A percentile compares a stretch with the other conserved stretches of the same genome.
phyloP scores from a whole-genome alignment of 2,113 vertebrate genomes.

The Amphiprion ocellaris region DNA sequence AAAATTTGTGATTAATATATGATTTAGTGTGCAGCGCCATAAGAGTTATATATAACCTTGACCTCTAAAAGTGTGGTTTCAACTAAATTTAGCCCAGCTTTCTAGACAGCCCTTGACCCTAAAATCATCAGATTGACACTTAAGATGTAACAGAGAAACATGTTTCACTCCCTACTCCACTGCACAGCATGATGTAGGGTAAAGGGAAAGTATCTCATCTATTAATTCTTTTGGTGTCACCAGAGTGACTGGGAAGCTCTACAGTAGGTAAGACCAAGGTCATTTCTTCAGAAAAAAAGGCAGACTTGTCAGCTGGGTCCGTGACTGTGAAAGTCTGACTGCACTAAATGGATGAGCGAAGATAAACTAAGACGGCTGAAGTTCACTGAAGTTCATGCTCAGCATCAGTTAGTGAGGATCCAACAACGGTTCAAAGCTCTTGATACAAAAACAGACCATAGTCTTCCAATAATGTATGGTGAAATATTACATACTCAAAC shows the following conservation, averaged over 20 bases:
- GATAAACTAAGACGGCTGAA: conserved; percentile 45
- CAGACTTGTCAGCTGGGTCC: neutral
- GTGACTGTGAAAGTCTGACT: conserved; percentile 18
- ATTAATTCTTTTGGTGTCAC: conserved; percentile 6
- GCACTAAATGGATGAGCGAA: conserved; percentile 19
- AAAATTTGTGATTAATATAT: too few species aligned
- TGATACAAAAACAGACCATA: conserved; percentile 43
- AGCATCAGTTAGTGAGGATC: conserved; percentile 43
- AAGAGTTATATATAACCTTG: neutral
- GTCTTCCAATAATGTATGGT: conserved; percentile 57
- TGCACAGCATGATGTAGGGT: neutral
- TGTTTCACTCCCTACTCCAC: neutral
- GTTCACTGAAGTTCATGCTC: conserved; percentile 49
- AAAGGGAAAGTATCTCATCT: neutral
- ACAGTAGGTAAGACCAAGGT: conserved; percentile 22
- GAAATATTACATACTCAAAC: conserved; percentile 70
- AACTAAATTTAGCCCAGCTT: neutral
- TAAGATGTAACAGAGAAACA: neutral
- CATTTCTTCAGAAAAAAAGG: conserved; percentile 7
- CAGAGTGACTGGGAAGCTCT: neutral
- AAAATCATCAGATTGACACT: neutral
- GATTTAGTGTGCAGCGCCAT: too few species aligned
- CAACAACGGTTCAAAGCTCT: conserved; percentile 56
- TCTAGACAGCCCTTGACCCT: neutral
- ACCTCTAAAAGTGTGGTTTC: neutral